Conservation (phyloP, 2,113 vertebrate genomes). For the Glareola pratincola region DNA sequence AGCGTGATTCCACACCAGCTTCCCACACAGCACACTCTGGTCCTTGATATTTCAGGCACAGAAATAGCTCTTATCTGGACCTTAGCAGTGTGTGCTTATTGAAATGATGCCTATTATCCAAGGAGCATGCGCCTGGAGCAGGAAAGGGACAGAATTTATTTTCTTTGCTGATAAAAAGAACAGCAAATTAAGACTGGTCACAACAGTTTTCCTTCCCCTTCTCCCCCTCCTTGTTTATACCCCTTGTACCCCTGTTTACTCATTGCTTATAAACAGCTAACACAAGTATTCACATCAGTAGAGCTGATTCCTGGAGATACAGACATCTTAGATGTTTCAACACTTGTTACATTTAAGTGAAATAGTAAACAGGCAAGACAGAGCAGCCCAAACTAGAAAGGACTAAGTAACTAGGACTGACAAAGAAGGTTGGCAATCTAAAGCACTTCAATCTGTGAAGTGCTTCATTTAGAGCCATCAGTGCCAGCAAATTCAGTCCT, state of each 20-base stretch:
- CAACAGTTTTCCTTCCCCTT: background rate
- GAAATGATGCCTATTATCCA: constrained; percentile 11
- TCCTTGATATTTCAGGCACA: constrained; percentile 35
- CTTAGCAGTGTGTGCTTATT: background rate
- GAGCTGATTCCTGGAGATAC: background rate
- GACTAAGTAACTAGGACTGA: background rate
- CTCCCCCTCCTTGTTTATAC: background rate
- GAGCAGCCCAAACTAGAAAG: background rate
- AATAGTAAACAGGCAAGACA: constrained; percentile 53
- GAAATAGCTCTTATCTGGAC: constrained; percentile 45
- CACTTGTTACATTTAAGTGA: constrained; percentile 39
- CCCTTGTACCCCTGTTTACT: background rate
- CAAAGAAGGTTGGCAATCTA: background rate
- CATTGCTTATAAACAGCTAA: constrained; percentile 21
- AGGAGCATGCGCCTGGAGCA: background rate
- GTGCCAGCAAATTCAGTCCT: background rate
- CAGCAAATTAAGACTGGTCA: background rate
- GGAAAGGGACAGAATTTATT: background rate
- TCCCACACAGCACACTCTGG: background rate
- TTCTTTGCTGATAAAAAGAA: background rate
- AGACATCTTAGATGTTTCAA: constrained; percentile 29
- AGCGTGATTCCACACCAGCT: constrained; percentile 1
- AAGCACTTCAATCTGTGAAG: constrained; percentile 1
- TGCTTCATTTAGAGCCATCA: constrained; percentile 5
- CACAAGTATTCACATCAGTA: constrained; percentile 1